Evolutionary conservation across 2,888 invertebrate genomes (phyloP).

Genomic region (Oscheius onirici): DNA sequence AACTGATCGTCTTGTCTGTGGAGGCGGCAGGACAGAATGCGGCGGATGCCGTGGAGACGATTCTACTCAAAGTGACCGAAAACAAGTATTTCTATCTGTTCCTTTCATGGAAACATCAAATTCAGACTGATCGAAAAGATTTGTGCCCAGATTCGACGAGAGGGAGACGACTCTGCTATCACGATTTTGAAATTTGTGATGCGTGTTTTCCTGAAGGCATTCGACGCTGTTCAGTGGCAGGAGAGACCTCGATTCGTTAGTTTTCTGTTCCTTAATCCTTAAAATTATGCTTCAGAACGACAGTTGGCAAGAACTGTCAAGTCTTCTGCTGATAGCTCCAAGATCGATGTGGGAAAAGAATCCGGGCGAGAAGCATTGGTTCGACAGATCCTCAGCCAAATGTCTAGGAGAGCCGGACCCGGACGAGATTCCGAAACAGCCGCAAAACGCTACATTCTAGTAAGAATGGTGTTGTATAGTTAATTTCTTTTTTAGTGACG

Average conservation of each 20-base stretch:
- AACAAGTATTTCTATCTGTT: neutral
- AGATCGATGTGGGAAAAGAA: slow-evolving; percentile 2
- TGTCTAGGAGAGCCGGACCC: too few relatives aligned
- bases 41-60: neutral
- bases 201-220: neutral
- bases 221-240: neutral
- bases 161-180: neutral
- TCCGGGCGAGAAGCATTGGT: neutral
- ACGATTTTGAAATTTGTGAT: neutral
- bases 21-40: neutral
- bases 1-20: neutral
- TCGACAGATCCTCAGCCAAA: neutral
- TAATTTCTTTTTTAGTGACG: too few relatives aligned
- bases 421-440: too few relatives aligned
- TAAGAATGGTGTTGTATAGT: too few relatives aligned
- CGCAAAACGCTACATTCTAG: too few relatives aligned
- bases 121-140: neutral
- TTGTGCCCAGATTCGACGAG: neutral
- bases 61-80: neutral
- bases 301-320: neutral
- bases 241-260: neutral
- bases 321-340: neutral
- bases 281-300: neutral
- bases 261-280: neutral
- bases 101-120: neutral